These are phyloP conservation scores for Ametastegia equiseti DNA, from an alignment of 2,888 invertebrate species.

Conservation along the genomic window DNA sequence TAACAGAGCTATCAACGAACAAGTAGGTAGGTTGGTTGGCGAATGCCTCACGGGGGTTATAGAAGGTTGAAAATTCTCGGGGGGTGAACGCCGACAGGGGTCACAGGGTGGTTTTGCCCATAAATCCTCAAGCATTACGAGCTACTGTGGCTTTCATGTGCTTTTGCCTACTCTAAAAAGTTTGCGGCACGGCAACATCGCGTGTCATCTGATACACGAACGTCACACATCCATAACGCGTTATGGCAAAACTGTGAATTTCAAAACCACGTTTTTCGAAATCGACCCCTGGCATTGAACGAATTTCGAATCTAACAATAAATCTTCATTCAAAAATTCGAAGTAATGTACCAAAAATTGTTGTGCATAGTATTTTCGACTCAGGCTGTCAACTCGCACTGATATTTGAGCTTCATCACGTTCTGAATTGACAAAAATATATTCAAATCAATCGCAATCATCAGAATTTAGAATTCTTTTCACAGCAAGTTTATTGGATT, in stretches of 20 bases:
- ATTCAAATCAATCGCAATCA: too few species aligned
- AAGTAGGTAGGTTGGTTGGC: background rate
- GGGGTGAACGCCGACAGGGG: background rate
- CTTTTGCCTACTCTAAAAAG: slow-evolving; percentile 38
- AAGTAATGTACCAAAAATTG: too few species aligned
- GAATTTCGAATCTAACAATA: background rate
- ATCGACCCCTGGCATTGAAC: background rate
- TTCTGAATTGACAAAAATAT: too few species aligned
- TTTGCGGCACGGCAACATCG: slow-evolving; percentile 46
- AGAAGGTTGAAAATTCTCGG: background rate
- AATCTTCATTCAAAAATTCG: too few species aligned
- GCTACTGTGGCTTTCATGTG: slow-evolving; percentile 46
- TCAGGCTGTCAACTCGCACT: too few species aligned
- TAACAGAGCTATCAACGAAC: slow-evolving; percentile 48
- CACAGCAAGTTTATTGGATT: too few species aligned
- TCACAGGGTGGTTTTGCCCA: slow-evolving; percentile 33
- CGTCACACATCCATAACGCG: background rate
- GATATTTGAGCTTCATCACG: too few species aligned
- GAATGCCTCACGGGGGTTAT: slow-evolving; percentile 15
- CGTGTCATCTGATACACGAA: slow-evolving; percentile 48
- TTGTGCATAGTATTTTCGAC: too few species aligned
- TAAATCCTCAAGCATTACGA: slow-evolving; percentile 47
- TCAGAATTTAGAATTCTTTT: too few species aligned
- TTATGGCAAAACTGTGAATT: background rate
- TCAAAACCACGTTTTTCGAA: background rate